Evolutionary conservation across 2,113 vertebrate species (phyloP).

Genomic region (Prinia subflava): DNA sequence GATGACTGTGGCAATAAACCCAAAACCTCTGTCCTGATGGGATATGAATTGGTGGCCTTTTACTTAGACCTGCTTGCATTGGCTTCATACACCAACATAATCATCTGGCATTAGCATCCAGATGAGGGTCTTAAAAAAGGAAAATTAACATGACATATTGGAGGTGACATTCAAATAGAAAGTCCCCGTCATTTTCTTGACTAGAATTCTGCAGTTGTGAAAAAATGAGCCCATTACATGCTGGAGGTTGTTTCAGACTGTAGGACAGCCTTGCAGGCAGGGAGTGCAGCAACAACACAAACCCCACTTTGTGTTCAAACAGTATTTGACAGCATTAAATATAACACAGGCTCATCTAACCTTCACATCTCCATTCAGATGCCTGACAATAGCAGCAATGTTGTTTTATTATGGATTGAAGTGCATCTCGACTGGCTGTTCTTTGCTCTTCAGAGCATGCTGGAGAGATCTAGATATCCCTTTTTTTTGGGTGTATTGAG

Average conservation of each 20-base stretch:
- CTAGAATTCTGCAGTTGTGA: background rate
- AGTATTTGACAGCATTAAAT: conserved; percentile 24
- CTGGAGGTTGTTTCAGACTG: background rate
- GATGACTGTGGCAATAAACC: background rate
- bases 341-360: background rate
- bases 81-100: background rate
- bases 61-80: background rate
- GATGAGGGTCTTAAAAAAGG: conserved; percentile 20
- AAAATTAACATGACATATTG: background rate
- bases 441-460: background rate
- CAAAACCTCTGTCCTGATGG: background rate
- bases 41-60: background rate
- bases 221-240: background rate
- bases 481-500: background rate
- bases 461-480: background rate
- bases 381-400: background rate
- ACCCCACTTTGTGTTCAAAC: background rate
- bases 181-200: background rate
- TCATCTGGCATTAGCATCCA: background rate
- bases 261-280: background rate
- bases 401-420: background rate
- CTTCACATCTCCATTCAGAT: background rate
- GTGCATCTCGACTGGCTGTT: background rate
- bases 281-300: background rate
- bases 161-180: conserved; percentile 16